Conservation (phyloP, 1,140 invertebrate species). For the Prorops nasuta region DNA sequence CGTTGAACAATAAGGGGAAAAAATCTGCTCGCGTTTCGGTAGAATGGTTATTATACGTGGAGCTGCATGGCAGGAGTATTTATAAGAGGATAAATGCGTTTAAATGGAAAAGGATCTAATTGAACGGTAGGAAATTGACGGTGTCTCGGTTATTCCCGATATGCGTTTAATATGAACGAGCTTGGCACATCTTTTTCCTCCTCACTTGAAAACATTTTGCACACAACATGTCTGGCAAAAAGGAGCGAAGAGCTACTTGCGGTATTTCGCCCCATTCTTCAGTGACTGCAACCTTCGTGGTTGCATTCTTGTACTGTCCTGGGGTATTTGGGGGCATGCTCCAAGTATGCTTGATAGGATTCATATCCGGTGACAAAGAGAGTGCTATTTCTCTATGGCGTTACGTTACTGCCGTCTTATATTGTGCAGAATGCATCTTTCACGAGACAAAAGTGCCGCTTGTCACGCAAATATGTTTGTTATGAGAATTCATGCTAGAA, state of each 20-base stretch:
- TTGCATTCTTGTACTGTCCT: slow-evolving; percentile 26
- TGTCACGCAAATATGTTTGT: too few relatives aligned
- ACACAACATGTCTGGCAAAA: slow-evolving; percentile 11
- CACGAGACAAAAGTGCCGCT: too few relatives aligned
- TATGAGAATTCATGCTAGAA: too few relatives aligned
- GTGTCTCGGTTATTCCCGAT: too few relatives aligned
- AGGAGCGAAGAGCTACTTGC: slow-evolving; percentile 21
- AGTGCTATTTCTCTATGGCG: slow-evolving; percentile 29
- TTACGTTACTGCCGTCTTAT: slow-evolving; percentile 12
- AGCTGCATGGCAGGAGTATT: too few relatives aligned
- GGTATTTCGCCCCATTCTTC: slow-evolving; percentile 31
- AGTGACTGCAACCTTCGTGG: slow-evolving; percentile 28
- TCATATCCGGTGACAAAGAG: slow-evolving; percentile 35
- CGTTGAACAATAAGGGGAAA: too few relatives aligned
- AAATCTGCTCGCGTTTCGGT: too few relatives aligned
- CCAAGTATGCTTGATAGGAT: slow-evolving; percentile 37
- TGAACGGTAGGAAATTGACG: too few relatives aligned
- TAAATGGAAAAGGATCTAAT: too few relatives aligned
- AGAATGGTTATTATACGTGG: too few relatives aligned
- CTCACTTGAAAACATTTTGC: slow-evolving; percentile 14
- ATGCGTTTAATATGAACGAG: too few relatives aligned
- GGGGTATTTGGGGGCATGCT: slow-evolving; percentile 23
- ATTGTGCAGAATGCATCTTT: slow-evolving; percentile 5
- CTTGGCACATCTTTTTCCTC: slow-evolving; percentile 8
- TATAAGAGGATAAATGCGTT: too few relatives aligned